phyloP scores from a whole-genome alignment of 2,888 invertebrate species.

The Hermodice carunculata region DNA sequence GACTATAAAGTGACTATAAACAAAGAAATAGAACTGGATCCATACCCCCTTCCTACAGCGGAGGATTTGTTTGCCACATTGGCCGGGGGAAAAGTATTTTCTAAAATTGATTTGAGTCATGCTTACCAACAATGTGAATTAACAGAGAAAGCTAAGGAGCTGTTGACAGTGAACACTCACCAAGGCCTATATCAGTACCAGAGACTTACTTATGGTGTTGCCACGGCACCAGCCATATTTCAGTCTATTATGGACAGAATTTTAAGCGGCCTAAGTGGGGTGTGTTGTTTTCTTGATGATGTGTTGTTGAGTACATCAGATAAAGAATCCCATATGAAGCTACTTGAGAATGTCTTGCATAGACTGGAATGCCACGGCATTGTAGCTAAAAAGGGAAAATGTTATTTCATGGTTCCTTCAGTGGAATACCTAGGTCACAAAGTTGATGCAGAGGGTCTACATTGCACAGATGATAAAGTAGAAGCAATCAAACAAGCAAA shows the following conservation, averaged over 20 bases:
- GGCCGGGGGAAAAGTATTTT: neutral
- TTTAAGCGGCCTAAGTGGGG: neutral
- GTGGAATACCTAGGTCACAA: neutral
- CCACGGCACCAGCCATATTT: neutral
- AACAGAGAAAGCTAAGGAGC: neutral
- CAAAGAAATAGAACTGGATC: neutral
- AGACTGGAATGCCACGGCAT: neutral
- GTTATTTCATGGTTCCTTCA: neutral
- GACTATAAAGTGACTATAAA: neutral
- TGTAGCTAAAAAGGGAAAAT: neutral
- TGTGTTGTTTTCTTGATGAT: neutral
- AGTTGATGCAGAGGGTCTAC: neutral
- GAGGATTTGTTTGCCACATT: neutral
- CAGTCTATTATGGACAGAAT: neutral
- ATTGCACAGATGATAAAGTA: neutral
- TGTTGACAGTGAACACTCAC: constrained; percentile 5
- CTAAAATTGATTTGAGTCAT: neutral
- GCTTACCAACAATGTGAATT: neutral
- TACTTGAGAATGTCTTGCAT: neutral
- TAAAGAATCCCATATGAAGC: neutral
- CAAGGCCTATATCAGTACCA: neutral
- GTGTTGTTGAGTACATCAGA: no score
- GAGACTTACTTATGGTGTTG: neutral
- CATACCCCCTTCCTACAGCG: neutral
- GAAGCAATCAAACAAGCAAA: neutral